Conservation (phyloP, 2,113 vertebrate genomes). For the Chloebia gouldiae region DNA sequence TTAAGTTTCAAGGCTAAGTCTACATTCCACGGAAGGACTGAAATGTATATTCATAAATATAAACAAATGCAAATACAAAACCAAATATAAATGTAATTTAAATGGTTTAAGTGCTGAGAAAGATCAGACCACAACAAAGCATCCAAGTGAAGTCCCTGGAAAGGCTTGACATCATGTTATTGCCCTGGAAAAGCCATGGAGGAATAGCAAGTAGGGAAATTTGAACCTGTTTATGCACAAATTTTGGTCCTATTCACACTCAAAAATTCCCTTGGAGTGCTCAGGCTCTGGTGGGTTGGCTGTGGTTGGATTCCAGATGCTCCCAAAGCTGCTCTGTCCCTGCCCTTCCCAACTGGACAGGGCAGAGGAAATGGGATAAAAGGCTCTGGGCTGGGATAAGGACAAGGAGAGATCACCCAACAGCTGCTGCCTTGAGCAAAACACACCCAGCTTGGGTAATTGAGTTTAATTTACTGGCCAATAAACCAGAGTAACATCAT, state of each 20-base stretch:
- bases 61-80: not conserved
- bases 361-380: not conserved
- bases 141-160: not conserved
- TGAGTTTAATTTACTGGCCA: not conserved
- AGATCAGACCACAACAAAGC: not conserved
- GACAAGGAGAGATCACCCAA: not conserved
- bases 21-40: not conserved
- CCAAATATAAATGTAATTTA: not conserved
- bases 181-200: not conserved
- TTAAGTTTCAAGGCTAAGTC: not conserved
- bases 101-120: not conserved
- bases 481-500: not conserved
- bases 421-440: not conserved
- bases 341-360: not conserved
- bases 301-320: not conserved
- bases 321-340: not conserved
- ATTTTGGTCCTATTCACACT: not conserved
- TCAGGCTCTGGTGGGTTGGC: not conserved
- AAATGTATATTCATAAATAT: not conserved
- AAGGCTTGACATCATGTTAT: not conserved
- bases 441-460: not conserved
- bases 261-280: not conserved
- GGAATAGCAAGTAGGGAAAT: not conserved
- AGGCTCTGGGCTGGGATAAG: not conserved
- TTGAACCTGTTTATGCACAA: not conserved